Conservation (phyloP, 2,888 invertebrate species). For the Eupelmus urozonus region DNA sequence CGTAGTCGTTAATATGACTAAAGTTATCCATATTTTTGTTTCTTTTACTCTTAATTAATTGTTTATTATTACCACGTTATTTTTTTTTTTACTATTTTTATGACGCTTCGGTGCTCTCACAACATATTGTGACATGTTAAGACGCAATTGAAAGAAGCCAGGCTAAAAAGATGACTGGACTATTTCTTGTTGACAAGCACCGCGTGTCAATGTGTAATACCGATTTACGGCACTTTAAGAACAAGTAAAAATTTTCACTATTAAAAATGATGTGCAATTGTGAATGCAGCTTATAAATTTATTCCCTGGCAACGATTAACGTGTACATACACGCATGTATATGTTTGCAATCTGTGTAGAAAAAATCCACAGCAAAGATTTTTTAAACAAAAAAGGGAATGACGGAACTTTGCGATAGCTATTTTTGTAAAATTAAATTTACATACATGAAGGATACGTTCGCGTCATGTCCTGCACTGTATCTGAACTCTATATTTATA, state of each 20-base stretch:
- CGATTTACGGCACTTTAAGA: constrained; percentile 50
- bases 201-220: constrained; percentile 44
- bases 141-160: constrained; percentile 31
- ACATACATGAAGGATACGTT: constrained; percentile 55
- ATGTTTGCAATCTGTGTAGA: constrained; percentile 53
- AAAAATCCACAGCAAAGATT: constrained; percentile 56
- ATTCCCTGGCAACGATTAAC: constrained; percentile 56
- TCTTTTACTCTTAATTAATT: constrained; percentile 53
- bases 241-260: constrained; percentile 32
- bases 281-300: constrained; percentile 48
- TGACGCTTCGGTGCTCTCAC: constrained; percentile 58
- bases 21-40: constrained; percentile 57
- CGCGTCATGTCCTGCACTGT: constrained; percentile 55
- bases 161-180: constrained; percentile 30
- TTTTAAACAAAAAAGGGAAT: constrained; percentile 41
- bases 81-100: constrained; percentile 60
- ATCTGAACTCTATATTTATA: constrained; percentile 57
- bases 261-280: constrained; percentile 33
- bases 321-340: constrained; percentile 59
- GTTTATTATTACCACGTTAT: constrained; percentile 58
- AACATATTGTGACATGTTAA: constrained; percentile 47
- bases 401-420: constrained; percentile 58
- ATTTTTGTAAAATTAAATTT: constrained; percentile 60
- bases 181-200: constrained; percentile 22
- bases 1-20: constrained; percentile 56